A percentile compares a stretch with the other conserved stretches of the same genome.
Conservation (phyloP, 2,113 vertebrate species). For the Oostethus manadensis region DNA sequence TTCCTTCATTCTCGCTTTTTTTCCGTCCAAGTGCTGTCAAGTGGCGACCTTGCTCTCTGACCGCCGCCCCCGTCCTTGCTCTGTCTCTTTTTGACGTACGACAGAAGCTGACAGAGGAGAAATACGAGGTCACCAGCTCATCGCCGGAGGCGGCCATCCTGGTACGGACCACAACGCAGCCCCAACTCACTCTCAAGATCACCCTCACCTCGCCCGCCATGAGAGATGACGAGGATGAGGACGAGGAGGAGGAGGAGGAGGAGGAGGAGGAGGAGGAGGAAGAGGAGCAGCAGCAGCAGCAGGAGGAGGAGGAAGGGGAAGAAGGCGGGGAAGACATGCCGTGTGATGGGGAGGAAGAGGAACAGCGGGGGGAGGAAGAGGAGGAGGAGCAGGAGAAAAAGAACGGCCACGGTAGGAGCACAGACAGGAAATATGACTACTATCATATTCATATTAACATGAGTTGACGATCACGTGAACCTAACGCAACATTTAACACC, state of each 20-base stretch:
- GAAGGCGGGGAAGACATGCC: slow-evolving; percentile 9
- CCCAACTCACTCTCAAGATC: slow-evolving; percentile 90
- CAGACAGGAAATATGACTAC: background rate
- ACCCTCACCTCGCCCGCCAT: slow-evolving; percentile 91
- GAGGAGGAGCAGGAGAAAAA: slow-evolving; percentile 38
- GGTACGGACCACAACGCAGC: slow-evolving; percentile 84
- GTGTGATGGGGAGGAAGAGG: slow-evolving; percentile 22
- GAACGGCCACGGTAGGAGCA: slow-evolving; percentile 55
- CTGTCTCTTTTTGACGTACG: slow-evolving; percentile 42
- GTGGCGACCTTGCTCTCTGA: slow-evolving; percentile 36
- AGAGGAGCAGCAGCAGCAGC: slow-evolving; percentile 1
- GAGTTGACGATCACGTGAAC: background rate
- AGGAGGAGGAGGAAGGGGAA: slow-evolving; percentile 18
- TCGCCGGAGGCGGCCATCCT: slow-evolving; percentile 88
- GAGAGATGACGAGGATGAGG: slow-evolving; percentile 66
- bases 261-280: slow-evolving; percentile 10
- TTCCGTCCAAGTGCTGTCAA: background rate
- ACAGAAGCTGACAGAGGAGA: slow-evolving; percentile 96
- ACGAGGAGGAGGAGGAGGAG: slow-evolving; percentile 47
- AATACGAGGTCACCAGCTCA: slow-evolving; percentile 86
- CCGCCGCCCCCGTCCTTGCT: slow-evolving; percentile 11
- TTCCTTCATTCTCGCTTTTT: background rate
- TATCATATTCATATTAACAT: background rate
- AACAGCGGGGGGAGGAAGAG: slow-evolving; percentile 24
- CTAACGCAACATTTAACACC: too few relatives aligned